These are phyloP conservation scores for Diorhabda sublineata DNA, from an alignment of 1,140 invertebrate genomes.

Conservation along the genomic window DNA sequence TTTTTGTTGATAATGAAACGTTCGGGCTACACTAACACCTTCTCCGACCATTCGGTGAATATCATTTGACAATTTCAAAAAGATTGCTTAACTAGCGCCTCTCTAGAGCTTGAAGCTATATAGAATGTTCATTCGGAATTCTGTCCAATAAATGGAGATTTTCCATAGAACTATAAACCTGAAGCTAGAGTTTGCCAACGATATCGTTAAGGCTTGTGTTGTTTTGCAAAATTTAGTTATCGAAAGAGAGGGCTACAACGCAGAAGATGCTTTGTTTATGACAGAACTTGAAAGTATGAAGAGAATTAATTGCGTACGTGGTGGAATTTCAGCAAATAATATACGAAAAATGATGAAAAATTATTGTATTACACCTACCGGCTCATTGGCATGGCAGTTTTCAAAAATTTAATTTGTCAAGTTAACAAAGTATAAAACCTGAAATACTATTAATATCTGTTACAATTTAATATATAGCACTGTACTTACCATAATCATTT, in stretches of 20 bases:
- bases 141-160: slow-evolving; percentile 42
- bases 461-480: background rate
- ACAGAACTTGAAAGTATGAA: background rate
- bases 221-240: slow-evolving; percentile 20
- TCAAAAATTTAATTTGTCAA: background rate
- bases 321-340: background rate
- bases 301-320: background rate
- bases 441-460: no score
- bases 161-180: slow-evolving; percentile 35
- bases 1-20: slow-evolving; percentile 41
- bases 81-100: slow-evolving; percentile 49
- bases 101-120: slow-evolving; percentile 41
- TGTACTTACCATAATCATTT: slow-evolving; percentile 7
- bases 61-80: slow-evolving; percentile 32
- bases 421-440: background rate
- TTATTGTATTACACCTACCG: slow-evolving; percentile 1
- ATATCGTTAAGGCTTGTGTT: slow-evolving; percentile 22
- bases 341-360: background rate
- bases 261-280: slow-evolving; percentile 3
- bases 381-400: slow-evolving; percentile 3
- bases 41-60: slow-evolving; percentile 44
- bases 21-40: slow-evolving; percentile 40
- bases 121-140: slow-evolving; percentile 45
- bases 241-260: slow-evolving; percentile 8
- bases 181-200: slow-evolving; percentile 15